Evolutionary conservation across 2,797 vertebrate genomes (phyloP).

Genomic region (Pitangus sulphuratus): DNA sequence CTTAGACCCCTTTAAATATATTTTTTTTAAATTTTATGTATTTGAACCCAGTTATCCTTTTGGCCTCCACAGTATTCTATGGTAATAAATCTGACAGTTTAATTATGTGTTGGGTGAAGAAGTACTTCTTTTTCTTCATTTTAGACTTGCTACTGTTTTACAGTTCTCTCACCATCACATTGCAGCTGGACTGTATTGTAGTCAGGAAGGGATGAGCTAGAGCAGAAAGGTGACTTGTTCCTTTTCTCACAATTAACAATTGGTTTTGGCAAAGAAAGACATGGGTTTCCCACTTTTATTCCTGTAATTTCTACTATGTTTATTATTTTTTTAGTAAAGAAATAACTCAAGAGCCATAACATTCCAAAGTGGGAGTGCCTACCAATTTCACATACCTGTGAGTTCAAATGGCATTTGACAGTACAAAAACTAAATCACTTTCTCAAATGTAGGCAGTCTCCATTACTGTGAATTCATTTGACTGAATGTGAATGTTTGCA

Average conservation of each 20-base stretch:
- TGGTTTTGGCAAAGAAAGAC: neutral
- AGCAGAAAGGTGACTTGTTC: neutral
- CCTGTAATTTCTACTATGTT: neutral
- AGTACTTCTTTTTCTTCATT: neutral
- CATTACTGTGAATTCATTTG: neutral
- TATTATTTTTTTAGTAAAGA: neutral
- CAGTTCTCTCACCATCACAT: neutral
- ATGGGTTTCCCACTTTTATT: neutral
- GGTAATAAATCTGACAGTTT: neutral
- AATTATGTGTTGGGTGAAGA: neutral
- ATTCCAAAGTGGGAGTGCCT: neutral
- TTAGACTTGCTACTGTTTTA: neutral
- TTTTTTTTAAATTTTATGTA: neutral
- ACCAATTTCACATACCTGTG: neutral
- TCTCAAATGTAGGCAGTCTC: neutral
- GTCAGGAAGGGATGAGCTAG: neutral
- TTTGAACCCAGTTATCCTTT: neutral
- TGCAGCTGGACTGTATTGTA: neutral
- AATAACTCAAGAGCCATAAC: neutral
- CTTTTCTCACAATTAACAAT: neutral
- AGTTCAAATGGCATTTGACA: neutral
- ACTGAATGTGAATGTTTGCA: neutral
- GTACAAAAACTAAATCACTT: neutral
- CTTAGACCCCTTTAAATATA: neutral
- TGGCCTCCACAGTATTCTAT: neutral